Conservation (phyloP, 2,888 invertebrate species). For the Meteorus colon region DNA sequence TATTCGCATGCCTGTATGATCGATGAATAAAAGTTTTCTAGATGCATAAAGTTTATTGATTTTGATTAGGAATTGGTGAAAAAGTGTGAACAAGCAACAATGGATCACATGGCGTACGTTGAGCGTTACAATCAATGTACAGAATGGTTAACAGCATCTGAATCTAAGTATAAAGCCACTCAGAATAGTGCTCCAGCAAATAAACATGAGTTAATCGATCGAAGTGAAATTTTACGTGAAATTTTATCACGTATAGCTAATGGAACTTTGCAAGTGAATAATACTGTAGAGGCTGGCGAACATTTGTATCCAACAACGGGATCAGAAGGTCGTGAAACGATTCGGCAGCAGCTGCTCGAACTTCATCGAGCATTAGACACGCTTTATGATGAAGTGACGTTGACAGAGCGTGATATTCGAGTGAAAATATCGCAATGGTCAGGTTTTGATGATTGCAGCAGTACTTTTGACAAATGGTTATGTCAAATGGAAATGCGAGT, state of each 20-base stretch:
- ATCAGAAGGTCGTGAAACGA: constrained; percentile 88
- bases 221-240: constrained; percentile 83
- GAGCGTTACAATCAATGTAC: constrained; percentile 89
- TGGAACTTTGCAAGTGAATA: constrained; percentile 85
- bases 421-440: constrained; percentile 90
- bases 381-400: constrained; percentile 86
- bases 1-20: too few relatives aligned
- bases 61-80: constrained; percentile 84
- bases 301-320: constrained; percentile 91
- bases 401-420: constrained; percentile 86
- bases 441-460: constrained; percentile 90
- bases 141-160: constrained; percentile 86
- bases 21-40: too few relatives aligned
- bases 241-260: constrained; percentile 84
- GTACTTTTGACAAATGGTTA: constrained; percentile 87
- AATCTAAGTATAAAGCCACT: constrained; percentile 82
- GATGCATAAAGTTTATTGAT: constrained; percentile 29
- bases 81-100: constrained; percentile 91
- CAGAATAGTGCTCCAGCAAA: constrained; percentile 77
- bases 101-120: constrained; percentile 85
- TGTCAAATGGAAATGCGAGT: constrained; percentile 83
- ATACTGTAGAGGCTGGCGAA: constrained; percentile 90
- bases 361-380: constrained; percentile 88
- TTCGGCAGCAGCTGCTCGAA: constrained; percentile 88
- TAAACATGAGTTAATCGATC: constrained; percentile 81